Evolutionary conservation across 2,113 vertebrate genomes (phyloP).

Genomic region (Myotis brandtii): DNA sequence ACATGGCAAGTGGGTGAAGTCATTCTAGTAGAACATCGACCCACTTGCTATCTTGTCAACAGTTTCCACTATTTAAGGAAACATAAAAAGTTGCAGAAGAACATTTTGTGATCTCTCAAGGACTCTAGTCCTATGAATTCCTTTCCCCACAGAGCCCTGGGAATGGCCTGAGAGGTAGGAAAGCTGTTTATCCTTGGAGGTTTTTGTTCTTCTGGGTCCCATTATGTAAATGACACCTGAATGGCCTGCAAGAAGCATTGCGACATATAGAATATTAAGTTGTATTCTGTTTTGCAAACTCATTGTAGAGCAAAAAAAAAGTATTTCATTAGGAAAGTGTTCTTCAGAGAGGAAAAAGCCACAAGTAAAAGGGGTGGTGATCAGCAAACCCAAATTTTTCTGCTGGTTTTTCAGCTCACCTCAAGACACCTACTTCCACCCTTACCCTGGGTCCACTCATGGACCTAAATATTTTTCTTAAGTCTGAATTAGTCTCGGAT

Average conservation of each 20-base stretch:
- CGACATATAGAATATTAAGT: neutral
- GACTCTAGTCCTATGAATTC: no score
- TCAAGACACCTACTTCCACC: neutral
- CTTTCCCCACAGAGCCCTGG: neutral
- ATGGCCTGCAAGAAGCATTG: no score
- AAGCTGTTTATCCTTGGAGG: neutral
- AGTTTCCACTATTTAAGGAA: neutral
- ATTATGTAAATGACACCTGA: neutral
- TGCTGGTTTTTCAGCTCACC: neutral
- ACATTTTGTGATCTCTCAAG: neutral
- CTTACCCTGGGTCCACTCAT: accelerated
- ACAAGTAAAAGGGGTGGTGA: accelerated
- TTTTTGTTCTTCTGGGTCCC: neutral
- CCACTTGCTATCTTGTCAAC: neutral
- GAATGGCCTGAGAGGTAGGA: neutral
- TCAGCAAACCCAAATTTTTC: neutral
- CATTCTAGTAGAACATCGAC: neutral
- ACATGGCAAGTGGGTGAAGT: neutral
- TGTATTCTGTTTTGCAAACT: neutral
- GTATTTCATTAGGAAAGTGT: neutral
- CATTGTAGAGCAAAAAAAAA: neutral
- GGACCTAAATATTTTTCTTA: neutral
- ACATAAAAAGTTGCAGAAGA: neutral
- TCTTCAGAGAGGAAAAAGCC: neutral
- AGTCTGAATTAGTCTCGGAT: neutral